Percentiles rank a stretch among this genome's conserved stretches.
Evolutionary conservation across 1,140 invertebrate genomes (phyloP).

Genomic region (Pseudomyrmex concolor): DNA sequence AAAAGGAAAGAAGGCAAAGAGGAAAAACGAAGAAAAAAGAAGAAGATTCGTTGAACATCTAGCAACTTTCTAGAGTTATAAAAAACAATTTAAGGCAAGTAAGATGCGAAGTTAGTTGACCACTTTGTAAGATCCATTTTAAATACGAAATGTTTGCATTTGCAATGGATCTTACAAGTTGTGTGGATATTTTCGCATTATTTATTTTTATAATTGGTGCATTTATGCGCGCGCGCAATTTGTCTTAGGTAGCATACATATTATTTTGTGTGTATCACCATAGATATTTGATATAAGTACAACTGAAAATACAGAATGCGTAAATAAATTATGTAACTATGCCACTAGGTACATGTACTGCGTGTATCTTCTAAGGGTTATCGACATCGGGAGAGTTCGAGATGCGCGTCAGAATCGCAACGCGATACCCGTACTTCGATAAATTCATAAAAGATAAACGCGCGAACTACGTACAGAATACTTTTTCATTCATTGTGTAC

Average conservation of each 20-base stretch:
- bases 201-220: neutral
- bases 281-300: no score
- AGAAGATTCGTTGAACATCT: neutral
- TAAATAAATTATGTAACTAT: neutral
- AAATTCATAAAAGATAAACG: conserved; percentile 50
- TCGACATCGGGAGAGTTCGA: conserved; percentile 35
- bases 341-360: neutral
- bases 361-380: conserved; percentile 34
- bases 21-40: neutral
- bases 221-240: no score
- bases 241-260: no score
- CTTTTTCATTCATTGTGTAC: neutral
- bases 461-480: conserved; percentile 37
- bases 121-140: neutral
- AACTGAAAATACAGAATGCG: conserved; percentile 7
- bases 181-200: neutral
- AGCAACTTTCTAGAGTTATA: conserved; percentile 22
- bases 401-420: conserved; percentile 19
- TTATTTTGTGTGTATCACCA: no score
- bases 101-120: neutral
- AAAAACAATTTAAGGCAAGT: conserved; percentile 28
- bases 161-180: neutral
- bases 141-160: neutral
- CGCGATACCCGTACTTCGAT: conserved; percentile 5
- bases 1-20: no score